These are phyloP conservation scores for Phocoena phocoena DNA, from an alignment of 2,113 vertebrate genomes.

Conservation along the genomic window DNA sequence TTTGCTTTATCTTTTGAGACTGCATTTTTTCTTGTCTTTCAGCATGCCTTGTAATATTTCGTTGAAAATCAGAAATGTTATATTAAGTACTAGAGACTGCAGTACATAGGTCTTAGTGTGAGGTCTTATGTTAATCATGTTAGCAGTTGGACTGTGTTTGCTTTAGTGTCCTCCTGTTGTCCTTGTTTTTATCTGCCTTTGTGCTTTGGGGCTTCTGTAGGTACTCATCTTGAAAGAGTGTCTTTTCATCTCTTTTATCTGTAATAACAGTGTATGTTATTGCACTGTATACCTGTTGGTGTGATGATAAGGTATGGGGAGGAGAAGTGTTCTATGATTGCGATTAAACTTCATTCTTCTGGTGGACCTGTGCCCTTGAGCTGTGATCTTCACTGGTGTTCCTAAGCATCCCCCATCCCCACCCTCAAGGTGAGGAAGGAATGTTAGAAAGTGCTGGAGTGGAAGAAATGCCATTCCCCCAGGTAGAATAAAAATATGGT, in stretches of 20 bases:
- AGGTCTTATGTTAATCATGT: not conserved
- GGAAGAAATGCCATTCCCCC: not conserved
- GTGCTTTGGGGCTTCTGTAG: not conserved
- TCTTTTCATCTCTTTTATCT: not conserved
- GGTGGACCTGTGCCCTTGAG: too few relatives aligned
- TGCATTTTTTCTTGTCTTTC: not conserved
- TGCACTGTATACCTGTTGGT: not conserved
- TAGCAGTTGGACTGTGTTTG: not conserved
- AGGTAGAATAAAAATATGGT: not conserved
- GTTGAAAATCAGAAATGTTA: not conserved
- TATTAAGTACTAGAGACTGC: not conserved
- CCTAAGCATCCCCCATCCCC: not conserved
- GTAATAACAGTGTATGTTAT: not conserved
- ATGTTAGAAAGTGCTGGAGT: not conserved
- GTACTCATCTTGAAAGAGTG: not conserved
- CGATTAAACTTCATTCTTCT: not conserved
- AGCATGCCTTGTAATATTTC: not conserved
- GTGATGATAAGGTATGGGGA: not conserved
- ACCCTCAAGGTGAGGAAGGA: not conserved
- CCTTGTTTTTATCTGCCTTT: not conserved
- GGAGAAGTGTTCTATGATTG: not conserved
- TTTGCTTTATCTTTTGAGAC: not conserved
- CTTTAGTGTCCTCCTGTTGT: rapidly evolving
- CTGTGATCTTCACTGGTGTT: not conserved
- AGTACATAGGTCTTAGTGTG: not conserved